Percentiles rank a stretch among this genome's conserved stretches.
These are phyloP conservation scores for Nasonia oneida DNA, from an alignment of 2,888 invertebrate genomes.

Conservation along the genomic window DNA sequence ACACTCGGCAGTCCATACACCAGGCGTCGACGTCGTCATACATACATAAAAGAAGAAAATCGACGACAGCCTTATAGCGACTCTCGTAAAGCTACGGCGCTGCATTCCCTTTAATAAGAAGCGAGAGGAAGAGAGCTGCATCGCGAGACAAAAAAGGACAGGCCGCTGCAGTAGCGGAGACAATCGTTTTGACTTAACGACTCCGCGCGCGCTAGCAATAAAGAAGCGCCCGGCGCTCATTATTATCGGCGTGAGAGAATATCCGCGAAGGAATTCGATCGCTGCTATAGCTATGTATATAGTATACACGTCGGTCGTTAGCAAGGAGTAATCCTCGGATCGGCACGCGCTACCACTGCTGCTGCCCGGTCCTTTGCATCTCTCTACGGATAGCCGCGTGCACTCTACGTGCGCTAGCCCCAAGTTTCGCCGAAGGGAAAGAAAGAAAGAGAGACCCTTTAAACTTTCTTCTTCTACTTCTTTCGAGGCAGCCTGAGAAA, in stretches of 20 bases:
- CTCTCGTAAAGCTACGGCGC: neutral
- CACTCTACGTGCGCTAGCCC: neutral
- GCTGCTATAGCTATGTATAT: neutral
- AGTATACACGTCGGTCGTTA: neutral
- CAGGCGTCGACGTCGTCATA: neutral
- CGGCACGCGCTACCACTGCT: neutral
- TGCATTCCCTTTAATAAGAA: neutral
- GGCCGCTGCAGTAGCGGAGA: neutral
- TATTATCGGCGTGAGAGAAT: conserved; percentile 31
- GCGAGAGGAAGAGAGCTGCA: neutral
- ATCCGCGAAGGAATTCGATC: neutral
- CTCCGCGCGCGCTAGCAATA: conserved; percentile 15
- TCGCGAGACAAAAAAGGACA: conserved; percentile 5
- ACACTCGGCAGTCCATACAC: neutral
- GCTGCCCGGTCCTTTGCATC: neutral
- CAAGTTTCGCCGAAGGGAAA: conserved; percentile 23
- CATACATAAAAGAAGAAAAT: neutral
- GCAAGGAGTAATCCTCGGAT: neutral
- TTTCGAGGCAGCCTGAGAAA: neutral
- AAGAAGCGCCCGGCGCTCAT: conserved; percentile 27
- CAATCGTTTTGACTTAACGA: conserved; percentile 35
- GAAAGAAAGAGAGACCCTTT: neutral
- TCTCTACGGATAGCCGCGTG: neutral
- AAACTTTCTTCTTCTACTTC: conserved; percentile 30
- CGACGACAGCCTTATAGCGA: neutral